phyloP scores from a whole-genome alignment of 2,888 invertebrate species.

The Diarsia rubi region DNA sequence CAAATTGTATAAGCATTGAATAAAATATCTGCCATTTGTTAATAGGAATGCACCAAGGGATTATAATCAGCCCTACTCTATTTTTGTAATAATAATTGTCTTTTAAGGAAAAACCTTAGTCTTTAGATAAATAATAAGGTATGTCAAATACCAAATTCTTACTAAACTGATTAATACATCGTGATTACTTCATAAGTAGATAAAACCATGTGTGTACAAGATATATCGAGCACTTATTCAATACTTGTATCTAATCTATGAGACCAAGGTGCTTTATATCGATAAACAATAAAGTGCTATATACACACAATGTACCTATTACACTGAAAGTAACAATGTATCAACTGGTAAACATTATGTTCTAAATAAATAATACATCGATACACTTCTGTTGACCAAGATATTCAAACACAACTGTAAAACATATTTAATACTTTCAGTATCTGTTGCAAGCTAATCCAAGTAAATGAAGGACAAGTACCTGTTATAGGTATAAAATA shows the following conservation, averaged over 20 bases:
- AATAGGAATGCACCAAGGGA: conserved; percentile 28
- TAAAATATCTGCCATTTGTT: background rate
- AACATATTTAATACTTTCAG: background rate
- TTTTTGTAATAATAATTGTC: background rate
- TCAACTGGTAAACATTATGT: background rate
- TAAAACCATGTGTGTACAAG: conserved; percentile 28
- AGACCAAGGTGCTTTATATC: conserved; percentile 31
- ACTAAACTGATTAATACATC: conserved; percentile 40
- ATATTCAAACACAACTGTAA: background rate
- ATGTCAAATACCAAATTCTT: conserved; percentile 14
- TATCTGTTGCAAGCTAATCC: background rate
- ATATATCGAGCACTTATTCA: conserved; percentile 38
- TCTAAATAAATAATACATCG: background rate
- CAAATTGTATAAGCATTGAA: conserved; percentile 14
- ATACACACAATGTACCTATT: background rate
- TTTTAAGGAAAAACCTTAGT: conserved; percentile 17
- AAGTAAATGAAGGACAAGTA: background rate
- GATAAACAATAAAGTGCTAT: conserved; percentile 41
- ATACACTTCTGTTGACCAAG: background rate
- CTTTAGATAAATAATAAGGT: conserved; percentile 8
- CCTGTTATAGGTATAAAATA: background rate
- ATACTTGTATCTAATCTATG: conserved; percentile 47
- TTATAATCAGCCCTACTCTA: background rate
- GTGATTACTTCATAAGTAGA: conserved; percentile 28
- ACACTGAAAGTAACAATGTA: background rate